phyloP scores from a whole-genome alignment of 1,140 invertebrate species.

The Brachionus asplanchnoidis region DNA sequence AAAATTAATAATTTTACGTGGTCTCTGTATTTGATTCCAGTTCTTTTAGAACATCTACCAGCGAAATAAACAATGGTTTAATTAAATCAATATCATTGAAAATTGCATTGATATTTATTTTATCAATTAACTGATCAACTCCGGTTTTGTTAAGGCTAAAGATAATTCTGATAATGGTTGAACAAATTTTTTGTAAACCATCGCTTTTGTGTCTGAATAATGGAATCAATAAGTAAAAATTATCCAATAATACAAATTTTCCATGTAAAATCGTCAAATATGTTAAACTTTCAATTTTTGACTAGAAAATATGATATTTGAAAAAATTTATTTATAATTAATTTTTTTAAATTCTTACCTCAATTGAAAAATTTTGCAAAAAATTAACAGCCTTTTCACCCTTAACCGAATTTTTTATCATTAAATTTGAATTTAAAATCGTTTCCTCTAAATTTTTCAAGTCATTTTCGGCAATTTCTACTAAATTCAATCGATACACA shows the following conservation, averaged over 20 bases:
- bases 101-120: neutral
- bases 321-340: no score
- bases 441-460: neutral
- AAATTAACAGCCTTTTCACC: neutral
- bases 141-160: neutral
- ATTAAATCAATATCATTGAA: neutral
- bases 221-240: slow-evolving; percentile 8
- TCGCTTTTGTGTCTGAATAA: neutral
- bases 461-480: neutral
- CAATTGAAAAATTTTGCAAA: neutral
- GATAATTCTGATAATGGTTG: neutral
- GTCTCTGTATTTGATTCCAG: neutral
- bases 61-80: neutral
- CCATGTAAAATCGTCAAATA: neutral
- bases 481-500: neutral
- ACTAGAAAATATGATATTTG: neutral
- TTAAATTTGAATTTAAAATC: neutral
- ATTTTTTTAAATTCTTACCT: neutral
- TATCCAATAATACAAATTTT: neutral
- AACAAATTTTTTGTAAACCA: neutral
- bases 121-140: neutral
- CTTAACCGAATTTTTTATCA: neutral
- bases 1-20: neutral
- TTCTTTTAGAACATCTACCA: neutral
- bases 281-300: neutral